Evolutionary conservation across 2,797 vertebrate genomes (phyloP).

Genomic region (Galaxias olidus): DNA sequence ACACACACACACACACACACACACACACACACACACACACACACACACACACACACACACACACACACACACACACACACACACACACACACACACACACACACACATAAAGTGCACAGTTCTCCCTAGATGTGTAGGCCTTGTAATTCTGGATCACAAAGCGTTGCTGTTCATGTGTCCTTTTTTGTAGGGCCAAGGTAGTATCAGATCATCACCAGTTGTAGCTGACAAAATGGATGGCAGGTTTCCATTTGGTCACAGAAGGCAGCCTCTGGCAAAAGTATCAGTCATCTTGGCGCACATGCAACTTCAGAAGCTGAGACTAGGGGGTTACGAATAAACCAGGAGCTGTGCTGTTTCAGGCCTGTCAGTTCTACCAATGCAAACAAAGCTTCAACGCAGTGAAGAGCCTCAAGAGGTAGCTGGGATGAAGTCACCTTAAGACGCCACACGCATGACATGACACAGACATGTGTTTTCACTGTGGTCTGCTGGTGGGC

Average conservation of each 20-base stretch:
- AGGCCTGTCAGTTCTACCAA: slow-evolving; percentile 20
- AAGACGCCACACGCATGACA: slow-evolving; percentile 27
- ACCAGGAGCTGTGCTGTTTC: slow-evolving; percentile 19
- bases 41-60: background rate
- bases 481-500: background rate
- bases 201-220: slow-evolving; percentile 25
- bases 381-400: slow-evolving; percentile 26
- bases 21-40: slow-evolving; percentile 4
- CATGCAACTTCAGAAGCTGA: slow-evolving; percentile 26
- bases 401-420: slow-evolving; percentile 16
- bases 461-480: slow-evolving; percentile 25
- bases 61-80: slow-evolving; percentile 6
- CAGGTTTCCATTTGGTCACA: slow-evolving; percentile 57
- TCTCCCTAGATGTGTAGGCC: background rate
- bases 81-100: background rate
- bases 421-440: slow-evolving; percentile 31
- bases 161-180: slow-evolving; percentile 9
- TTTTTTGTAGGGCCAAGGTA: slow-evolving; percentile 24
- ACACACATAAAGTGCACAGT: slow-evolving; percentile 5
- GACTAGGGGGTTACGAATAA: slow-evolving; percentile 26
- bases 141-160: slow-evolving; percentile 20
- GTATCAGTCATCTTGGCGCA: slow-evolving; percentile 33
- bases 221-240: slow-evolving; percentile 40
- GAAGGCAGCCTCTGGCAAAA: slow-evolving; percentile 41
- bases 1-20: slow-evolving; percentile 1